A percentile compares a stretch with the other conserved stretches of the same genome.
These are phyloP conservation scores for Sparus aurata DNA, from an alignment of 2,797 vertebrate species.

Conservation along the genomic window DNA sequence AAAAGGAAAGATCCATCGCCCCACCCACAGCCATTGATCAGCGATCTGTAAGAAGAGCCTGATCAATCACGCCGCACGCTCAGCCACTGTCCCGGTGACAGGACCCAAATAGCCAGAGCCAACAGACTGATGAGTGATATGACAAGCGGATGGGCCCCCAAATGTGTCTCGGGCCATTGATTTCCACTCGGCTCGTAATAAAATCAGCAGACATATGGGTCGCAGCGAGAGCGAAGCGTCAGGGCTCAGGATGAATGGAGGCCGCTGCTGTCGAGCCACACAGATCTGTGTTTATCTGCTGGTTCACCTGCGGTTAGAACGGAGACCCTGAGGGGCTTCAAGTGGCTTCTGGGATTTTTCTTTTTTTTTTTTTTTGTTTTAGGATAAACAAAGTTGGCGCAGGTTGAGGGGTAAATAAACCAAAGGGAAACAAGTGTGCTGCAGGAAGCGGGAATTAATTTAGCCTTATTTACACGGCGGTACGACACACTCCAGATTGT, in stretches of 20 bases:
- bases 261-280: constrained; percentile 60
- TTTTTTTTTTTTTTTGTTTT: neutral
- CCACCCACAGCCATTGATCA: constrained; percentile 91
- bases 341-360: constrained; percentile 44
- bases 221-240: constrained; percentile 74
- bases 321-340: constrained; percentile 46
- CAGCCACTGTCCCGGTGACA: constrained; percentile 92
- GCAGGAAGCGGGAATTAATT: constrained; percentile 23
- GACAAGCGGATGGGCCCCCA: constrained; percentile 92
- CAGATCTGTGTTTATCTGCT: constrained; percentile 70
- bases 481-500: constrained; percentile 64
- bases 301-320: constrained; percentile 58
- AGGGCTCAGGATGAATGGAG: constrained; percentile 81
- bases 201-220: constrained; percentile 95
- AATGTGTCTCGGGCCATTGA: constrained; percentile 96
- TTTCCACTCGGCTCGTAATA: constrained; percentile 97
- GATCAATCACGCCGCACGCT: constrained; percentile 92
- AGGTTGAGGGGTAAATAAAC: constrained; percentile 54
- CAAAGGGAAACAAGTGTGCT: neutral
- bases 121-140: constrained; percentile 98
- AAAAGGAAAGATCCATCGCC: constrained; percentile 74
- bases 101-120: constrained; percentile 90
- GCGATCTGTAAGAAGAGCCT: constrained; percentile 87
- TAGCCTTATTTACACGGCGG: constrained; percentile 53
- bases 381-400: constrained; percentile 62